Evolutionary conservation across 1,140 invertebrate genomes (phyloP).

Genomic region (Euwallacea fornicatus): DNA sequence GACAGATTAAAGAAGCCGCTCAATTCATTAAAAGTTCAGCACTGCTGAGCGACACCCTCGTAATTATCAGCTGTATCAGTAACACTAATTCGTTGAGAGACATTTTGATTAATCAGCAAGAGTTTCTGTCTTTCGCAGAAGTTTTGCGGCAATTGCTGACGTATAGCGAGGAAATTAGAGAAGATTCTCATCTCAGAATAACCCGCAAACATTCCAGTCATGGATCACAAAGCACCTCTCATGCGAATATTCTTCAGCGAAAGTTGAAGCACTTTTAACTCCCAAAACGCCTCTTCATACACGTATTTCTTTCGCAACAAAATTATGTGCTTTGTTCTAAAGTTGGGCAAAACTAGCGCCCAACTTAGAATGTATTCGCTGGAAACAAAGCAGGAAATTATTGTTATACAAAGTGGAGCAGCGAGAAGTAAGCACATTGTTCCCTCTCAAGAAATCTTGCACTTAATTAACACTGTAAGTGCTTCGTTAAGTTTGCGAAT

Average conservation of each 20-base stretch:
- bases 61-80: conserved; percentile 12
- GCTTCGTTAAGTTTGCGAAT: conserved; percentile 12
- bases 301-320: neutral
- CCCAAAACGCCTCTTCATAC: neutral
- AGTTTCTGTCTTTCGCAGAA: conserved; percentile 11
- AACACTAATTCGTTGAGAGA: conserved; percentile 13
- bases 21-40: conserved; percentile 11
- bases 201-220: no score
- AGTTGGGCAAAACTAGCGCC: conserved; percentile 14
- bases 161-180: no score
- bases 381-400: conserved; percentile 18
- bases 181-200: no score
- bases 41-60: neutral
- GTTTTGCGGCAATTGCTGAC: neutral
- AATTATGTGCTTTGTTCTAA: neutral
- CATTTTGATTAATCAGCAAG: conserved; percentile 9
- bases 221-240: no score
- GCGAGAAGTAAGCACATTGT: conserved; percentile 13
- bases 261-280: neutral
- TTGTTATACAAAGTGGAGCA: conserved; percentile 20
- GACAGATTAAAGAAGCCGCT: conserved; percentile 5
- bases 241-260: no score
- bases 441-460: conserved; percentile 16
- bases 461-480: conserved; percentile 21
- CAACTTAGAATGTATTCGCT: conserved; percentile 4